A percentile compares a stretch with the other conserved stretches of the same genome.
These are phyloP conservation scores for Euplexia lucipara DNA, from an alignment of 2,888 invertebrate genomes.

Conservation along the genomic window DNA sequence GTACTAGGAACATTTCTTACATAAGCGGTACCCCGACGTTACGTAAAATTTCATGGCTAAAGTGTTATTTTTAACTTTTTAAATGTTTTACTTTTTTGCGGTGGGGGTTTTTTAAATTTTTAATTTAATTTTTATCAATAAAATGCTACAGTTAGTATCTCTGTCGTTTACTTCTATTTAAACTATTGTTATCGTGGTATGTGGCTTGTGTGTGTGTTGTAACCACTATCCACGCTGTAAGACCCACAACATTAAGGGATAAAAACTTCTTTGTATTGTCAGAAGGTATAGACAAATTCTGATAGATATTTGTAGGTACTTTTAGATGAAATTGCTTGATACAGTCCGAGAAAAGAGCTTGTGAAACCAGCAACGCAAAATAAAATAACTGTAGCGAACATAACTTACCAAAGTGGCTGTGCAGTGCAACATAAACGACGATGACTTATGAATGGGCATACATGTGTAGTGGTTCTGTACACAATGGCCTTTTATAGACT, in stretches of 20 bases:
- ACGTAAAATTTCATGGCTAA: no score
- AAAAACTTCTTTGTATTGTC: no score
- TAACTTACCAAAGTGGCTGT: slow-evolving; percentile 79
- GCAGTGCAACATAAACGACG: slow-evolving; percentile 68
- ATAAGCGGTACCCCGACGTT: no score
- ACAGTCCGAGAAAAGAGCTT: slow-evolving; percentile 36
- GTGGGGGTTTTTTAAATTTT: no score
- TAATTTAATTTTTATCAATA: no score
- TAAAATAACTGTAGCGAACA: slow-evolving; percentile 69
- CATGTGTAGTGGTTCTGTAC: slow-evolving; percentile 39
- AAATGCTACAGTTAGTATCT: background rate
- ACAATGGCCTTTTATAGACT: slow-evolving; percentile 17
- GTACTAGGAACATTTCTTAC: no score
- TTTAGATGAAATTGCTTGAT: no score
- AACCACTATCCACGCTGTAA: background rate
- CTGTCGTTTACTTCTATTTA: background rate
- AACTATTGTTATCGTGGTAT: background rate
- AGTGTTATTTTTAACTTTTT: no score
- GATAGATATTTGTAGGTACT: no score
- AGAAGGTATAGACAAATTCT: no score
- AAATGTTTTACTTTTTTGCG: no score
- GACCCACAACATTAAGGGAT: background rate
- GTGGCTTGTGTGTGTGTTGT: background rate
- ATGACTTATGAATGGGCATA: slow-evolving; percentile 54
- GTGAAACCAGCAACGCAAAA: slow-evolving; percentile 57